A percentile compares a stretch with the other conserved stretches of the same genome.
Conservation (phyloP, 2,888 invertebrate genomes). For the Beris chalybata region DNA sequence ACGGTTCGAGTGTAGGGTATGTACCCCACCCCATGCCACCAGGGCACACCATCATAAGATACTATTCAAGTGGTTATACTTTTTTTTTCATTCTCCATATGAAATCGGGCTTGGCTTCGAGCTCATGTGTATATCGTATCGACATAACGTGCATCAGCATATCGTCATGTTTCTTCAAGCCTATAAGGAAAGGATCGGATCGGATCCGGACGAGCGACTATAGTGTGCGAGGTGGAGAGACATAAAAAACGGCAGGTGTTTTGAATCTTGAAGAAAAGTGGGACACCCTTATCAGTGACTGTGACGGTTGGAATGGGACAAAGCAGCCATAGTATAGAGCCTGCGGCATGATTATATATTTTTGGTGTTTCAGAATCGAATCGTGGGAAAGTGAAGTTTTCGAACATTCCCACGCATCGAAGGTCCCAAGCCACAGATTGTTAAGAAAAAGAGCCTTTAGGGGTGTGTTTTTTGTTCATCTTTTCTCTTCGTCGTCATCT, state of each 20-base stretch:
- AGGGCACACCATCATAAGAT: constrained; percentile 18
- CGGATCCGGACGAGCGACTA: no score
- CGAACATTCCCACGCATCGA: constrained; percentile 53
- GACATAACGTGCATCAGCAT: no score
- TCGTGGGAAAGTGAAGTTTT: constrained; percentile 55
- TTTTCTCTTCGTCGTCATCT: not conserved
- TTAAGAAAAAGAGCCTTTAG: not conserved
- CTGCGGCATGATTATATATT: constrained; percentile 14
- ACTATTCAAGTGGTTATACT: no score
- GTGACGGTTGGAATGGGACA: constrained; percentile 26
- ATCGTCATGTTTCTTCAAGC: no score
- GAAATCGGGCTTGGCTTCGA: no score
- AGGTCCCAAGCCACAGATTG: constrained; percentile 16
- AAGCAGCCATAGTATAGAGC: not conserved
- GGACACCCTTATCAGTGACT: constrained; percentile 30
- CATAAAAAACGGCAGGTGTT: constrained; percentile 36
- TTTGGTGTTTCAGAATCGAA: constrained; percentile 36
- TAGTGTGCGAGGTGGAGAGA: not conserved
- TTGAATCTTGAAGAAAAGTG: constrained; percentile 8
- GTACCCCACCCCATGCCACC: constrained; percentile 13
- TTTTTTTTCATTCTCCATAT: no score
- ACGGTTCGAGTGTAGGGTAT: constrained; percentile 6
- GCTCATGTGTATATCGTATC: no score
- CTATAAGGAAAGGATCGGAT: no score
- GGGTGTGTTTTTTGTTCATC: not conserved